phyloP scores from a whole-genome alignment of 1,140 invertebrate genomes.

The Potamilus streckersoni region DNA sequence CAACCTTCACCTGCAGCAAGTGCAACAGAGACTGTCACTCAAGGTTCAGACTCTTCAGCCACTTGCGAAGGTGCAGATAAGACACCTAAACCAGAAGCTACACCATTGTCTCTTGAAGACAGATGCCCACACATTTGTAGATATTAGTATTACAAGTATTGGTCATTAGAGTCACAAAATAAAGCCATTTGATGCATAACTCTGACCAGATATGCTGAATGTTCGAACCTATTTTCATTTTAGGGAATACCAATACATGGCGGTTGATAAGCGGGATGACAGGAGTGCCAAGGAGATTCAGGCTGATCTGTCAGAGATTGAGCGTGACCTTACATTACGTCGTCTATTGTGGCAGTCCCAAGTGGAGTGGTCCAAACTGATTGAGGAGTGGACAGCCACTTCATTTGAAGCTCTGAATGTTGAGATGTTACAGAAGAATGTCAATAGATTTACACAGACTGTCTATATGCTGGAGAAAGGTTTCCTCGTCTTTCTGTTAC shows the following conservation, averaged over 20 bases:
- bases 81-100: too few species aligned
- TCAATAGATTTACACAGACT: constrained; percentile 66
- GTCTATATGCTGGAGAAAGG: constrained; percentile 68
- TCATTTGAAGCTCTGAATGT: constrained; percentile 65
- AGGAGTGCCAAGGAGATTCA: constrained; percentile 61
- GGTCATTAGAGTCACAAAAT: too few species aligned
- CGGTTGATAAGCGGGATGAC: constrained; percentile 54
- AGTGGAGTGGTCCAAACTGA: constrained; percentile 62
- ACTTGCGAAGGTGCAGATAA: too few species aligned
- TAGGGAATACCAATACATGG: constrained; percentile 53
- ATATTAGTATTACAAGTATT: too few species aligned
- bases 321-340: constrained; percentile 64
- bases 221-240: constrained; percentile 1
- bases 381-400: constrained; percentile 61
- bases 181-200: too few species aligned
- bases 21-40: too few species aligned
- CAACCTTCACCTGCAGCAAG: too few species aligned
- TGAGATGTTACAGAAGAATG: constrained; percentile 65
- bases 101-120: too few species aligned
- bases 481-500: constrained; percentile 12
- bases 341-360: constrained; percentile 64
- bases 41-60: too few species aligned
- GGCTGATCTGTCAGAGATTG: constrained; percentile 63
- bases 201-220: too few species aligned
- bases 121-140: too few species aligned